Percentiles rank a stretch among this genome's conserved stretches.
These are phyloP conservation scores for Yponomeuta sedellus DNA, from an alignment of 2,888 invertebrate species.

Conservation along the genomic window DNA sequence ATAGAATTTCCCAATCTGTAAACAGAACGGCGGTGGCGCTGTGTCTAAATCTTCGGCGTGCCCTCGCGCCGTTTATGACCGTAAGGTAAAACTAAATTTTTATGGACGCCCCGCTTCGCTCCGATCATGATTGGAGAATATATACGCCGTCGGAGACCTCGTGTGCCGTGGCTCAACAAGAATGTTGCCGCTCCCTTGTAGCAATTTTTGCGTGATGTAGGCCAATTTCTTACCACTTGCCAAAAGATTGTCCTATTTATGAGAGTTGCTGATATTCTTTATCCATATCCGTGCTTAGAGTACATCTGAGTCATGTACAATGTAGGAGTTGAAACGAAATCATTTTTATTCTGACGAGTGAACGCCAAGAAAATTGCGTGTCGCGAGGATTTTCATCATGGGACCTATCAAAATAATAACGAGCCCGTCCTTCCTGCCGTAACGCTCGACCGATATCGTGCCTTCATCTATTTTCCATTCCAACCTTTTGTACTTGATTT, in stretches of 20 bases:
- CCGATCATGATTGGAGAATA: constrained; percentile 36
- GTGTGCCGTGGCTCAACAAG: constrained; percentile 21
- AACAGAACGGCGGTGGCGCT: constrained; percentile 64
- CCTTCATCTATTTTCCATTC: constrained; percentile 55
- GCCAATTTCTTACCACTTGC: constrained; percentile 60
- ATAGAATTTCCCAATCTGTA: constrained; percentile 70
- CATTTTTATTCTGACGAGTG: constrained; percentile 67
- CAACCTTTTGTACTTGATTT: constrained; percentile 57
- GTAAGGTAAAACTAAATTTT: constrained; percentile 61
- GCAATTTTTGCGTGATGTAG: constrained; percentile 65
- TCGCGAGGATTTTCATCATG: constrained; percentile 65
- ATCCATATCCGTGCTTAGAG: constrained; percentile 59
- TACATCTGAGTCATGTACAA: constrained; percentile 36
- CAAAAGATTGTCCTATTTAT: constrained; percentile 56
- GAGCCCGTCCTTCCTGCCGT: constrained; percentile 56
- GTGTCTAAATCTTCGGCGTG: constrained; percentile 60
- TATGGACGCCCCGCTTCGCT: constrained; percentile 34
- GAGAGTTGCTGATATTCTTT: constrained; percentile 43
- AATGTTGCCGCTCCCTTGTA: constrained; percentile 32
- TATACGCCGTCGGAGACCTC: constrained; percentile 29
- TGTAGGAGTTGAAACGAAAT: constrained; percentile 52
- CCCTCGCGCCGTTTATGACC: constrained; percentile 48
- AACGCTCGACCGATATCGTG: constrained; percentile 53
- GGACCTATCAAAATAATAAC: constrained; percentile 70
- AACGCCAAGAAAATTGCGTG: constrained; percentile 70